These are phyloP conservation scores for Okamejei kenojei DNA, from an alignment of 2,797 vertebrate species.

Conservation along the genomic window DNA sequence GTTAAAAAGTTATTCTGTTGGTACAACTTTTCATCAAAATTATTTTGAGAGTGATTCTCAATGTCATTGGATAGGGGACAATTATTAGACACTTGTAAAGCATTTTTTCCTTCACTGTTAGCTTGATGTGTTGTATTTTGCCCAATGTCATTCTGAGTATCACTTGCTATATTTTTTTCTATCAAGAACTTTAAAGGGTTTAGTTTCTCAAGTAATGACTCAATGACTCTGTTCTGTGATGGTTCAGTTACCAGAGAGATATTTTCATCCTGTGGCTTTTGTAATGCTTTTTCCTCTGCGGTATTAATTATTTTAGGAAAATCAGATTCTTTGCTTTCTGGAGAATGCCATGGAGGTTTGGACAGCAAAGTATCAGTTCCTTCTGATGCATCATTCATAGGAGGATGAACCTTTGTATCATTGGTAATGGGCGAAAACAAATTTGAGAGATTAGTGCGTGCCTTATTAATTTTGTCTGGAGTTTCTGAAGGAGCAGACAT, in stretches of 20 bases:
- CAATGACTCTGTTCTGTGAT: slow-evolving; percentile 51
- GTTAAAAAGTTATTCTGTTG: slow-evolving; percentile 16
- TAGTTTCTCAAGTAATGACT: slow-evolving; percentile 66
- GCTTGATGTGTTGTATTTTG: neutral
- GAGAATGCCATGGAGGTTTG: slow-evolving; percentile 53
- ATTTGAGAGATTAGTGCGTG: slow-evolving; percentile 61
- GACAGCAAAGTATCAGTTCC: slow-evolving; percentile 55
- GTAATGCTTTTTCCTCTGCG: slow-evolving; percentile 41
- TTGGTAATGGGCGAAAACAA: slow-evolving; percentile 60
- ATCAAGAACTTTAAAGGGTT: slow-evolving; percentile 70
- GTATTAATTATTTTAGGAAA: slow-evolving; percentile 39
- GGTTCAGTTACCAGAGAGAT: slow-evolving; percentile 31
- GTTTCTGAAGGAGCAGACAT: slow-evolving; percentile 54
- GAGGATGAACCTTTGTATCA: slow-evolving; percentile 53
- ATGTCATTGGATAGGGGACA: neutral
- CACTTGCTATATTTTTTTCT: slow-evolving; percentile 48
- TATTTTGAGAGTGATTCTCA: neutral
- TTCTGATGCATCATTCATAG: slow-evolving; percentile 53
- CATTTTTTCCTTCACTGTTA: neutral
- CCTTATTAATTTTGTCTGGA: slow-evolving; percentile 46
- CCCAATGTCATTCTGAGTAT: neutral
- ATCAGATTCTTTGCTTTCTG: slow-evolving; percentile 43
- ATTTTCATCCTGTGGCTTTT: slow-evolving; percentile 40
- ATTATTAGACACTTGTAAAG: neutral
- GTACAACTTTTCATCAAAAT: neutral